Conservation (phyloP, 2,888 invertebrate species). For the Drosophila antonietae region DNA sequence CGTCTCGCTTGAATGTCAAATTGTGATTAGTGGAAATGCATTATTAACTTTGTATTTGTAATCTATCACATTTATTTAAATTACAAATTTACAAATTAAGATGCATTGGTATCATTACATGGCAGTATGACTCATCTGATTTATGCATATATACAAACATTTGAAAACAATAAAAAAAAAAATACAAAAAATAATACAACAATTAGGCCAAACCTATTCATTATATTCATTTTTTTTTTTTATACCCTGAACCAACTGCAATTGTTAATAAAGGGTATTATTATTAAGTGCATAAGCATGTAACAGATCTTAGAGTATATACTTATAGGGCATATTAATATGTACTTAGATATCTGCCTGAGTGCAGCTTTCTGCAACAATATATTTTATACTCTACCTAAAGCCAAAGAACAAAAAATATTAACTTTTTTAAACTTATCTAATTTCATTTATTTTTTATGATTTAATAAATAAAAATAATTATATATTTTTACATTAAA, state of each 20-base stretch:
- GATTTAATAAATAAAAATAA: too few relatives aligned
- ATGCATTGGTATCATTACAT: constrained; percentile 12
- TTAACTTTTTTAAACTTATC: too few relatives aligned
- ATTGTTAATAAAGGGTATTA: constrained; percentile 3
- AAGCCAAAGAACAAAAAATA: too few relatives aligned
- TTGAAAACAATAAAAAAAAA: not conserved
- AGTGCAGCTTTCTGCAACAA: too few relatives aligned
- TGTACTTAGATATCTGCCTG: too few relatives aligned
- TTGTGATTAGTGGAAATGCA: constrained; percentile 72
- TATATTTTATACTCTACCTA: not conserved
- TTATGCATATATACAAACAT: not conserved
- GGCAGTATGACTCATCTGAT: not conserved
- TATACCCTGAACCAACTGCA: constrained; percentile 4
- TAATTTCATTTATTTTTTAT: too few relatives aligned
- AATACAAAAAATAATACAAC: not conserved
- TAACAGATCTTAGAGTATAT: not conserved
- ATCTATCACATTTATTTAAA: constrained; percentile 39
- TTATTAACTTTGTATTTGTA: constrained; percentile 64
- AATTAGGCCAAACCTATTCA: constrained; percentile 17
- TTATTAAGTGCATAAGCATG: not conserved
- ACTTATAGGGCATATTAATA: not conserved
- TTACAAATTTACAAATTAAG: constrained; percentile 26
- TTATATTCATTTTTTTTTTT: not conserved
- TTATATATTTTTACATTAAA: not conserved
- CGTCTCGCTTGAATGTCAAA: constrained; percentile 75